Evolutionary conservation across 2,888 invertebrate species (phyloP).

Genomic region (Tetanocera ferruginea): DNA sequence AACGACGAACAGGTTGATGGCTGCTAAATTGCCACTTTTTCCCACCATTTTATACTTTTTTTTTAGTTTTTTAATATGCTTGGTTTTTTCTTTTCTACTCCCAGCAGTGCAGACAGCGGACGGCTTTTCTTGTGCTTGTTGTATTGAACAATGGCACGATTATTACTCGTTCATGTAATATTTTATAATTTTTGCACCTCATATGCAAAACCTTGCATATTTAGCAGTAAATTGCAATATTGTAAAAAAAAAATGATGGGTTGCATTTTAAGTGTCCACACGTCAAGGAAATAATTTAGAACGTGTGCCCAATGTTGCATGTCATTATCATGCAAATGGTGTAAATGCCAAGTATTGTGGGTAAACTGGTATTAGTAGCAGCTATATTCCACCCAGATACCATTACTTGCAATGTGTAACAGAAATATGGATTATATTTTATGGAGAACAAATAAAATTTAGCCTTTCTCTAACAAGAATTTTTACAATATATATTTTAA

Average conservation of each 20-base stretch:
- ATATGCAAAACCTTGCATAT: slow-evolving; percentile 20
- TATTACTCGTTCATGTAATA: slow-evolving; percentile 25
- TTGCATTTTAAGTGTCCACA: neutral
- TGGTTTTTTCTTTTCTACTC: neutral
- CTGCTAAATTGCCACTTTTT: slow-evolving; percentile 11
- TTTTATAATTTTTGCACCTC: slow-evolving; percentile 28
- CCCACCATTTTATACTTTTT: neutral
- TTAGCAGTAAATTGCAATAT: slow-evolving; percentile 31
- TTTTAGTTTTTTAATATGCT: neutral
- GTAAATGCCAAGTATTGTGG: no score
- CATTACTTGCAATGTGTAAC: no score
- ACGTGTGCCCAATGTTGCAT: slow-evolving; percentile 24
- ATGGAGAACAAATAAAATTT: no score
- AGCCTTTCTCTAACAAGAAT: no score
- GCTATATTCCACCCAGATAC: no score
- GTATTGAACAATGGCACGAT: slow-evolving; percentile 17
- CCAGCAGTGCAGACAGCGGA: neutral
- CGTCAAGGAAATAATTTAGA: slow-evolving; percentile 24
- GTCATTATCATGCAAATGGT: neutral
- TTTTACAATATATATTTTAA: no score
- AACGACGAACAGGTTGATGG: slow-evolving; percentile 17
- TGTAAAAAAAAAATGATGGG: slow-evolving; percentile 2
- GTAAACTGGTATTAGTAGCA: no score
- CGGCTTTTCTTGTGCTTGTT: neutral
- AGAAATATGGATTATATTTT: no score